Percentiles rank a stretch among this genome's conserved stretches.
These are phyloP conservation scores for Loris lydekkerianus DNA, from an alignment of 2,797 vertebrate species.

Conservation along the genomic window DNA sequence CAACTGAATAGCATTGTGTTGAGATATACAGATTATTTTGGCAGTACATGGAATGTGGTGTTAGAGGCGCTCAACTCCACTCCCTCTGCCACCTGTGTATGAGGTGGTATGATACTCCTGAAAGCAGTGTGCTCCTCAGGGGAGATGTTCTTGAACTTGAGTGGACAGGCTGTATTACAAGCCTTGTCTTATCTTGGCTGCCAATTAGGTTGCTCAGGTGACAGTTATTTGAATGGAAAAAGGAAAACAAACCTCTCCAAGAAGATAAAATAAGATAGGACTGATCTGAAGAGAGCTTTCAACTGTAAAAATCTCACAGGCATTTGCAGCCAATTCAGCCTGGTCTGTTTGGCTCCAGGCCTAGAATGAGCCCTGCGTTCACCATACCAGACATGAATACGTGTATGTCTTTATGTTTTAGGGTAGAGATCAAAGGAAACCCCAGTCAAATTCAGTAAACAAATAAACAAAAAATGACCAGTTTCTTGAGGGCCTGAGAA, in stretches of 20 bases:
- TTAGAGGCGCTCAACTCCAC: not conserved
- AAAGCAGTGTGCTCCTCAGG: not conserved
- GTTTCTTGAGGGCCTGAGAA: slow-evolving; percentile 9
- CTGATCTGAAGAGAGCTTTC: not conserved
- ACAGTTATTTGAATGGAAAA: slow-evolving; percentile 48
- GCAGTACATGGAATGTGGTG: not conserved
- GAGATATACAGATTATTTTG: not conserved
- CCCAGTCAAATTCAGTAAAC: not conserved
- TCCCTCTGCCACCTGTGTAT: not conserved
- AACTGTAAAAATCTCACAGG: not conserved
- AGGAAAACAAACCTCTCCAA: slow-evolving; percentile 7
- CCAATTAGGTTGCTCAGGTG: slow-evolving; percentile 10
- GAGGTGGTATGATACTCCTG: not conserved
- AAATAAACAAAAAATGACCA: not conserved
- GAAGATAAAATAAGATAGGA: slow-evolving; percentile 20
- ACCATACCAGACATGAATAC: not conserved
- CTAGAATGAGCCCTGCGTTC: not conserved
- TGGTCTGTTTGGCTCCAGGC: slow-evolving; percentile 41
- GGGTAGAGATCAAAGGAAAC: slow-evolving; percentile 35
- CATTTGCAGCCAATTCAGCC: not conserved
- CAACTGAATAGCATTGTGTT: not conserved
- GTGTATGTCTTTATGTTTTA: slow-evolving; percentile 33
- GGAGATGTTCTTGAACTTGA: not conserved
- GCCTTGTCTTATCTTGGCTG: not conserved
- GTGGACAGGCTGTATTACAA: not conserved